Conservation (phyloP, 2,797 vertebrate species). For the Lacerta agilis region DNA sequence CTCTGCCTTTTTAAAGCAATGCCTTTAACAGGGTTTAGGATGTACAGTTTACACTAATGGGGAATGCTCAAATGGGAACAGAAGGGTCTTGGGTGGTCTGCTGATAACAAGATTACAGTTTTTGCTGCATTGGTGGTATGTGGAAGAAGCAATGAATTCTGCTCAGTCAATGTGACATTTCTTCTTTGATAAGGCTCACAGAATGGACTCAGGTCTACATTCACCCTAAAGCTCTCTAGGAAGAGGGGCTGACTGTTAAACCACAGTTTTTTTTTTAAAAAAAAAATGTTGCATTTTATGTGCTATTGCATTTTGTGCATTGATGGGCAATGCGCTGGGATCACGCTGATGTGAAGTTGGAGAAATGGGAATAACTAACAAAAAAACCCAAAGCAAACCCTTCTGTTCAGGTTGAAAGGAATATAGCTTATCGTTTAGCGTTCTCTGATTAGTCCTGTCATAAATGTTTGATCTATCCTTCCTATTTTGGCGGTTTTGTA, state of each 20-base stretch:
- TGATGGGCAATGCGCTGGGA: too few relatives aligned
- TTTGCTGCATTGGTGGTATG: not conserved
- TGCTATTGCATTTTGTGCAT: too few relatives aligned
- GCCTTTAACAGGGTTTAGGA: not conserved
- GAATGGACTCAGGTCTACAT: too few relatives aligned
- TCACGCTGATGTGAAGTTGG: too few relatives aligned
- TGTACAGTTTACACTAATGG: constrained; percentile 38
- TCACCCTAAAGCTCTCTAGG: too few relatives aligned
- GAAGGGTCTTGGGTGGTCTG: constrained; percentile 58
- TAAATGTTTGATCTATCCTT: not conserved
- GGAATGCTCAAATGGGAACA: constrained; percentile 31
- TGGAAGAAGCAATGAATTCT: not conserved
- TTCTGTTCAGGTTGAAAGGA: not conserved
- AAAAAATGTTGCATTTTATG: too few relatives aligned
- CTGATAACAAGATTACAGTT: not conserved
- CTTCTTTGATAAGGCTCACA: constrained; percentile 41
- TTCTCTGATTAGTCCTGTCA: not conserved
- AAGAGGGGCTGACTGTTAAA: too few relatives aligned
- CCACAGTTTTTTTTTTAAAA: too few relatives aligned
- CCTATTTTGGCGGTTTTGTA: not conserved
- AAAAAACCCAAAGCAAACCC: too few relatives aligned
- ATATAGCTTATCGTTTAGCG: not conserved
- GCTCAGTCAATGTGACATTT: constrained; percentile 42
- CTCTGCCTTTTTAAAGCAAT: not conserved
- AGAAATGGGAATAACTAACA: too few relatives aligned